A percentile compares a stretch with the other conserved stretches of the same genome.
Evolutionary conservation across 2,797 vertebrate species (phyloP).

Genomic region (Bufotes viridis): DNA sequence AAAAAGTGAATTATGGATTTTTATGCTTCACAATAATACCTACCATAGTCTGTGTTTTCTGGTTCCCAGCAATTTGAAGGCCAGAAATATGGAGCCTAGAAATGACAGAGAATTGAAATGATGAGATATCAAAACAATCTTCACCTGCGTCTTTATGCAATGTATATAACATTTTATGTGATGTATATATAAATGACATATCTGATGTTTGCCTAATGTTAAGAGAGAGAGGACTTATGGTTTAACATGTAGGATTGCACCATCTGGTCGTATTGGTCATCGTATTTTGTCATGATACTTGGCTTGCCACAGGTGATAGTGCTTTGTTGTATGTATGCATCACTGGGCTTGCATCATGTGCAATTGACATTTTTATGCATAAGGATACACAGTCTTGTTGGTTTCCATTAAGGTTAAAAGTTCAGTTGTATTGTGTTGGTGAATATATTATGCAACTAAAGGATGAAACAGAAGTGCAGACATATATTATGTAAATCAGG

Average conservation of each 20-base stretch:
- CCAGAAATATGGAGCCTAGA: constrained; percentile 94
- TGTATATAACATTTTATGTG: background rate
- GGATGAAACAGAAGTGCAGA: background rate
- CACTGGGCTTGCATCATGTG: too few relatives aligned
- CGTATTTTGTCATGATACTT: background rate
- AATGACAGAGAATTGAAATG: constrained; percentile 45
- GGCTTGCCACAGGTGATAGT: background rate
- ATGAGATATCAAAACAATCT: background rate
- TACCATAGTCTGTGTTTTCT: constrained; percentile 96
- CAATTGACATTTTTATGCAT: background rate
- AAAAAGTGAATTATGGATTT: background rate
- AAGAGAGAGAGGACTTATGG: too few relatives aligned
- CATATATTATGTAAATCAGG: constrained; percentile 35
- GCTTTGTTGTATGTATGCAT: background rate
- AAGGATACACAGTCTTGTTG: background rate
- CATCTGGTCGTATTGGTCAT: background rate
- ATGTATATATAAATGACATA: background rate
- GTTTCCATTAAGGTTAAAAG: constrained; percentile 5
- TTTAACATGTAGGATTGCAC: background rate
- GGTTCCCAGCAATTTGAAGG: constrained; percentile 97
- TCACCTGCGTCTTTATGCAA: background rate
- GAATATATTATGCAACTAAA: constrained; percentile 37
- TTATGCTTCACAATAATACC: constrained; percentile 64
- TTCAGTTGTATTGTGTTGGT: constrained; percentile 30
- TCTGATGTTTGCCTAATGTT: background rate